Base-by-base conservation (phyloP, 2,113 vertebrate species). In the Scortum barcoo region DNA sequence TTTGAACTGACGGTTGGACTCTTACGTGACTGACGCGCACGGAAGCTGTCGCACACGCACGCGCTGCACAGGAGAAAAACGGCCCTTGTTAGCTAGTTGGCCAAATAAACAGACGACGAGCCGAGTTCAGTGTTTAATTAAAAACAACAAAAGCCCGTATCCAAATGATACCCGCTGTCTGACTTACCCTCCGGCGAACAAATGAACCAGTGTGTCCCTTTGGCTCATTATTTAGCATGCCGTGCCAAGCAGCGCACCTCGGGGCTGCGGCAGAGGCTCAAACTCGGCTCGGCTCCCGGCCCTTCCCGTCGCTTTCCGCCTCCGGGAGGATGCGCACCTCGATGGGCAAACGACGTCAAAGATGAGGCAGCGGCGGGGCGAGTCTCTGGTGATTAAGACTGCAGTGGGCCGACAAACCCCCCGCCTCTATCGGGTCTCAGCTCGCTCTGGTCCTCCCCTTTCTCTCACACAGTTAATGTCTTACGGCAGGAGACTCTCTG, bases 111-210 rank as follows among this genome's bases (percentile, higher is more conserved):
- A 54, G 5, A 36, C 28, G 4, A 24, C 7, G 9, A 24, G 20
- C 16, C 1, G 4, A 16, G 0, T 58, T 28, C n/a, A 51, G 1
- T 56, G 5, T n/a, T 17, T 5, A 42, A 33, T 13, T 12, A 11
- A 51, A 63, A 76, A n/a, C n/a, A 51, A 36, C 4, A 54, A 12
- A 12, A 5, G 1, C 1, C 7, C n/a, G 53, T 12, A 17, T 46
- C 4, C 9, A 24, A 3, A 36, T 20, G 0, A 28, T 26, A 67
- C 7, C 5, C 2, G 22, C 22, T 20, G 26, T 61, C 1, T 58
- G 57, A 94, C 97, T 93, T 91, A 98, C 97, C 97, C 98, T 94
- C 98, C 97, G 0, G 98, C 98, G 90, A 98, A 99, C 74, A 99
- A 96, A 95, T 98, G 97, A 95, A 98, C 97, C 93, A 98, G 86